Evolutionary conservation across 2,113 vertebrate genomes (phyloP).

Genomic region (Apus apus): DNA sequence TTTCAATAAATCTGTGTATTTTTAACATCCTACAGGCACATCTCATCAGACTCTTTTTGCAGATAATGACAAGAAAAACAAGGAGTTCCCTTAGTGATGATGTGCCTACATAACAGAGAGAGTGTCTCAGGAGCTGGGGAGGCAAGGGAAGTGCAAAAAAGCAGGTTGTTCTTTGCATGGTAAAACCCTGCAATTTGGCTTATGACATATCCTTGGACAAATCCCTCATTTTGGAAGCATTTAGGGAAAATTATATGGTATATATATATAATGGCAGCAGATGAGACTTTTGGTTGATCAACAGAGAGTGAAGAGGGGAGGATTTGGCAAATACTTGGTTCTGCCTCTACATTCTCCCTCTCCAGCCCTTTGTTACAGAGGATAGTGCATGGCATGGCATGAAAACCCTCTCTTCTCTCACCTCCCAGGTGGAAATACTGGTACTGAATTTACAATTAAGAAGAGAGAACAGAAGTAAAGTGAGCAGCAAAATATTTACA

Average conservation of each 20-base stretch:
- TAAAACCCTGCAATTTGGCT: neutral
- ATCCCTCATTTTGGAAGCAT: neutral
- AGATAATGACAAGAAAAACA: conserved; percentile 48
- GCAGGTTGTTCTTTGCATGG: neutral
- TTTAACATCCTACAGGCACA: conserved; percentile 12
- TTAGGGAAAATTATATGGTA: conserved; percentile 16
- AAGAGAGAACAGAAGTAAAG: conserved; percentile 37
- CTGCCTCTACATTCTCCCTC: neutral
- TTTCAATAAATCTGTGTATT: conserved; percentile 20
- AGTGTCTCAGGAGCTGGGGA: neutral
- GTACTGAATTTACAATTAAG: conserved; percentile 54
- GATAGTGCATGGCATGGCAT: neutral
- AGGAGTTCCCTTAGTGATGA: conserved; percentile 42
- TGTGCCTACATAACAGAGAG: conserved; percentile 8
- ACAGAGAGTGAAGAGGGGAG: neutral
- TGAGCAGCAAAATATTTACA: conserved; percentile 64
- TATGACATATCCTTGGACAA: neutral
- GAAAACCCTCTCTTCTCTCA: conserved; percentile 3
- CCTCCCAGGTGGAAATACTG: neutral
- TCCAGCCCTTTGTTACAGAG: neutral
- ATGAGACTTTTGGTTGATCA: neutral
- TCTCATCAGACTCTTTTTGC: neutral
- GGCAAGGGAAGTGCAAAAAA: neutral
- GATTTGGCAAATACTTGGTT: neutral
- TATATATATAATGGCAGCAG: neutral